Evolutionary conservation across 2,113 vertebrate species (phyloP).

Genomic region (Sceloporus tristichus): DNA sequence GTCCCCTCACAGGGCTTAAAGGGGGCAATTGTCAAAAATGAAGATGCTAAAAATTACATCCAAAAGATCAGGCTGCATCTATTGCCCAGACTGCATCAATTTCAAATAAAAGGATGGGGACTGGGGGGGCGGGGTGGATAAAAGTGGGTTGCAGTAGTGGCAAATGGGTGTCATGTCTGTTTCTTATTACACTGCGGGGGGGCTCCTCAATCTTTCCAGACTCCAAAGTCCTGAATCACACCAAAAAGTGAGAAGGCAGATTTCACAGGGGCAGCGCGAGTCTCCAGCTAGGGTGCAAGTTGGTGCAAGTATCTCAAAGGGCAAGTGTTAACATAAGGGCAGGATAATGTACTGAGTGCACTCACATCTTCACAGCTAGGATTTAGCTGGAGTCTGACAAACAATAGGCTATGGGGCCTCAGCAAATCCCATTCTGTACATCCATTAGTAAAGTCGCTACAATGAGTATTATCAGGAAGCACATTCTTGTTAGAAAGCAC

Average conservation of each 20-base stretch:
- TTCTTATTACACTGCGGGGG: conserved; percentile 95
- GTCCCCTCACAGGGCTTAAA: conserved; percentile 78
- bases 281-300: conserved; percentile 81
- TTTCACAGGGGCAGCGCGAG: conserved; percentile 88
- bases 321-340: conserved; percentile 60
- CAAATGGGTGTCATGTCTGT: conserved; percentile 88
- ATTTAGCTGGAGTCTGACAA: conserved; percentile 62
- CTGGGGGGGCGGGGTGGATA: conserved; percentile 53
- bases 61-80: conserved; percentile 86
- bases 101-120: conserved; percentile 72
- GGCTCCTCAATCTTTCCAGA: conserved; percentile 86
- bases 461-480: conserved; percentile 33
- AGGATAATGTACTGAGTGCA: conserved; percentile 48
- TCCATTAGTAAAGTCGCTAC: conserved; percentile 62
- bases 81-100: conserved; percentile 87
- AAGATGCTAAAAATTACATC: conserved; percentile 80
- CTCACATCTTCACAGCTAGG: conserved; percentile 74
- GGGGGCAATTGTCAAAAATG: conserved; percentile 82
- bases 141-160: conserved; percentile 71
- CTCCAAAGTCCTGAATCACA: conserved; percentile 87
- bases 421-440: conserved; percentile 57
- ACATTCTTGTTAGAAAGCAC: conserved; percentile 74
- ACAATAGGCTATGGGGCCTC: conserved; percentile 63
- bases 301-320: conserved; percentile 65
- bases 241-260: conserved; percentile 87